Evolutionary conservation across 2,888 invertebrate species (phyloP).

Genomic region (Tipula helvola): DNA sequence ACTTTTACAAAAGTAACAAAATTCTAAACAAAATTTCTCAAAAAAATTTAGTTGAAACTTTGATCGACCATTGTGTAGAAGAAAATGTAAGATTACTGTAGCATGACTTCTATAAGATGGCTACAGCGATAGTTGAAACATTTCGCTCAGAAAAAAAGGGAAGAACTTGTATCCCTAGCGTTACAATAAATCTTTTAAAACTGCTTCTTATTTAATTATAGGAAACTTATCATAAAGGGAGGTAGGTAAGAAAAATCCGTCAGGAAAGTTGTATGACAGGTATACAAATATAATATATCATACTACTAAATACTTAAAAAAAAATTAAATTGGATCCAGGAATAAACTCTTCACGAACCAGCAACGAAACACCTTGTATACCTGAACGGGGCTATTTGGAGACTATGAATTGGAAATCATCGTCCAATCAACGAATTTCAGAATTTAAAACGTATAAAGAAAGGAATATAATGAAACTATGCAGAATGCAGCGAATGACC

Average conservation of each 20-base stretch:
- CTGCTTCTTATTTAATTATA: background rate
- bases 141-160: background rate
- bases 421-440: background rate
- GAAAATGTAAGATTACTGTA: background rate
- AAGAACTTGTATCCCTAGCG: background rate
- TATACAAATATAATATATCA: too few species aligned
- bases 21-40: background rate
- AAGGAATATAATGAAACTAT: background rate
- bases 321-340: background rate
- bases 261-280: background rate
- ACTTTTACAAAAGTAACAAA: background rate
- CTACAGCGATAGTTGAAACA: too few species aligned
- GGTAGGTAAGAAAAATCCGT: background rate
- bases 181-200: background rate
- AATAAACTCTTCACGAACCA: background rate
- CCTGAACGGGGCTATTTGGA: background rate
- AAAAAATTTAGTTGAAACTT: background rate
- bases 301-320: too few species aligned
- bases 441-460: background rate
- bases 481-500: background rate
- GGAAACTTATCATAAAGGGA: background rate
- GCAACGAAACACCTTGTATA: background rate
- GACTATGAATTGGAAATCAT: background rate
- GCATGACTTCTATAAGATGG: background rate
- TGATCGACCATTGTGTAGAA: background rate